Evolutionary conservation across 2,113 vertebrate genomes (phyloP).

Genomic region (Crypturellus undulatus): DNA sequence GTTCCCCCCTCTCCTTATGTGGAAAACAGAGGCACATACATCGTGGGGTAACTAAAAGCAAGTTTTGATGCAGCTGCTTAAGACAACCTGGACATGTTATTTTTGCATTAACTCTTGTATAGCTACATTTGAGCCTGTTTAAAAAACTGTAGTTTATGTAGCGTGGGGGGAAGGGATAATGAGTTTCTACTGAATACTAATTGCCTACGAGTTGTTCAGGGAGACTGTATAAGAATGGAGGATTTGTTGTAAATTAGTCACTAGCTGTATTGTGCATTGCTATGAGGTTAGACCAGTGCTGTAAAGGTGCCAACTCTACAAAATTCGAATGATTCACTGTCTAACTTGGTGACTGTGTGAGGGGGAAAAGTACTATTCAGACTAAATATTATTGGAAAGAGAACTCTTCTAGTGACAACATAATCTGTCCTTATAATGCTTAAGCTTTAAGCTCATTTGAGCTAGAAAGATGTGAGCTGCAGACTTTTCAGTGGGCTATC

Average conservation of each 20-base stretch:
- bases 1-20: conserved; percentile 13
- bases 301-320: conserved; percentile 73
- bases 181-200: conserved; percentile 81
- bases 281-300: conserved; percentile 62
- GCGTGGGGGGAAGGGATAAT: conserved; percentile 76
- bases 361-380: conserved; percentile 42
- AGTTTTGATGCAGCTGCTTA: conserved; percentile 31
- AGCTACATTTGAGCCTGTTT: conserved; percentile 40
- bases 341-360: conserved; percentile 39
- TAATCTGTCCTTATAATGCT: not conserved
- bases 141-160: conserved; percentile 60
- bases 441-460: conserved; percentile 22
- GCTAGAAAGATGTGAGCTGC: not conserved
- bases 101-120: conserved; percentile 54
- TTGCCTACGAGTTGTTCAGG: conserved; percentile 78
- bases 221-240: conserved; percentile 78
- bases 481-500: conserved; percentile 38
- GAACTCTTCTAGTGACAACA: not conserved
- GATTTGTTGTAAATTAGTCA: conserved; percentile 81
- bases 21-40: conserved; percentile 34
- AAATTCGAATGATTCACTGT: conserved; percentile 54
- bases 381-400: conserved; percentile 28
- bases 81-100: conserved; percentile 37
- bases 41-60: conserved; percentile 22
- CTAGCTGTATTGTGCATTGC: conserved; percentile 72